Percentiles rank a stretch among this genome's conserved stretches.
These are phyloP conservation scores for Anguilla megastoma DNA, from an alignment of 2,797 vertebrate genomes.

Conservation along the genomic window DNA sequence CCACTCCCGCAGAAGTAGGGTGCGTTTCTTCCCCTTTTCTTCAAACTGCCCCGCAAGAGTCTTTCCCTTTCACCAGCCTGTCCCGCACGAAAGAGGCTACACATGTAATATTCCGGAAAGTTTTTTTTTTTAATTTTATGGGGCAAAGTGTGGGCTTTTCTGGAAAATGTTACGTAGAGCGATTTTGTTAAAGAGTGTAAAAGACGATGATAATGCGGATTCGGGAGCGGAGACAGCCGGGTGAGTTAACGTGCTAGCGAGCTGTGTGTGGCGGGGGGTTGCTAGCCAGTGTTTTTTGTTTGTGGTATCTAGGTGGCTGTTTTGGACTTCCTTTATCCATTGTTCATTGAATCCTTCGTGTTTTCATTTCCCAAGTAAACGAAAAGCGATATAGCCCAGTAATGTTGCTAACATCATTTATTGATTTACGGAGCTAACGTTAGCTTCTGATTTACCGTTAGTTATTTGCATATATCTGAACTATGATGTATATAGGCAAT, in stretches of 20 bases:
- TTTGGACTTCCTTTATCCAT: neutral
- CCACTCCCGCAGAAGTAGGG: neutral
- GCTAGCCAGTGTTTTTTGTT: slow-evolving; percentile 48
- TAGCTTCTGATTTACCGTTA: neutral
- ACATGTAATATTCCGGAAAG: neutral
- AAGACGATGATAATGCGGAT: slow-evolving; percentile 64
- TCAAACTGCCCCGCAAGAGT: slow-evolving; percentile 1
- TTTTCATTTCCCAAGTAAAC: neutral
- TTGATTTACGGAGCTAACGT: neutral
- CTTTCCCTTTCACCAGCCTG: neutral
- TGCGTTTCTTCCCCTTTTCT: neutral
- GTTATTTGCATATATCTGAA: neutral
- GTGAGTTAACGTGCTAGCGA: slow-evolving; percentile 59
- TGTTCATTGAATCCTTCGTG: neutral
- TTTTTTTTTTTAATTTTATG: neutral
- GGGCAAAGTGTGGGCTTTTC: neutral
- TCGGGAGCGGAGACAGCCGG: slow-evolving; percentile 69
- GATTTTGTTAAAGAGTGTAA: slow-evolving; percentile 37
- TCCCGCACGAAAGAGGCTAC: neutral
- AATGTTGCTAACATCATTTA: neutral
- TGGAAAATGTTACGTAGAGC: slow-evolving; percentile 55
- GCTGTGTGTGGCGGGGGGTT: slow-evolving; percentile 19
- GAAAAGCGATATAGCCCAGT: neutral
- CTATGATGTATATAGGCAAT: neutral
- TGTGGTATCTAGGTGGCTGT: slow-evolving; percentile 46